Percentiles rank a stretch among this genome's conserved stretches.
Evolutionary conservation across 2,888 invertebrate genomes (phyloP).

Genomic region (Exocentrus adspersus): DNA sequence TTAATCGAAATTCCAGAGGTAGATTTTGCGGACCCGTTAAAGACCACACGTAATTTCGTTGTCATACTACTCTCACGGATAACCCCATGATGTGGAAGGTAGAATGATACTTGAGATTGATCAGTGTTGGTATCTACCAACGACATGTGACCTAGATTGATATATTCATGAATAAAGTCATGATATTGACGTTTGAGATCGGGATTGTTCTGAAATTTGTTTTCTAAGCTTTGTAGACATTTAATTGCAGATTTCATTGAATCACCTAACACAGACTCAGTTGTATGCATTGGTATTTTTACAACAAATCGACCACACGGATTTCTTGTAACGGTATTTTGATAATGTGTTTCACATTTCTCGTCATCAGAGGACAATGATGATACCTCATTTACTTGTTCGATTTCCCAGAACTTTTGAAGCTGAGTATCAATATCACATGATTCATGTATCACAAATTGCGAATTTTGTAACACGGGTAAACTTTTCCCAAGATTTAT

Average conservation of each 20-base stretch:
- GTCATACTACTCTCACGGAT: slow-evolving; percentile 2
- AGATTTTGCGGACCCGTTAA: neutral
- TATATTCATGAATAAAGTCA: slow-evolving; percentile 12
- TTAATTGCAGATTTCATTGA: neutral
- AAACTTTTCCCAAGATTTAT: neutral
- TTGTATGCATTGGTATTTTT: neutral
- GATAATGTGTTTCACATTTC: slow-evolving; percentile 1
- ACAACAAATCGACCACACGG: neutral
- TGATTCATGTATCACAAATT: neutral
- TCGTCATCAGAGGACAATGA: neutral
- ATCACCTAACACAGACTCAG: neutral
- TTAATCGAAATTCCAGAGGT: slow-evolving; percentile 3
- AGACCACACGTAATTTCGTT: slow-evolving; percentile 25
- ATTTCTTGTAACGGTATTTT: neutral
- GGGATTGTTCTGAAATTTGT: neutral
- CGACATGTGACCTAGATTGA: slow-evolving; percentile 3
- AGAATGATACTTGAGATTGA: neutral
- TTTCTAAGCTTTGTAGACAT: neutral
- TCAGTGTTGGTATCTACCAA: neutral
- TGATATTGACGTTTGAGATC: neutral
- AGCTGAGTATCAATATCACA: neutral
- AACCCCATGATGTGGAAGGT: slow-evolving; percentile 24
- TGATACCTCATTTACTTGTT: neutral
- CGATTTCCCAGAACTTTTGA: slow-evolving; percentile 8
- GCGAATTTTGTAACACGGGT: neutral